phyloP scores from a whole-genome alignment of 2,888 invertebrate genomes.

The Drosophila picticornis region DNA sequence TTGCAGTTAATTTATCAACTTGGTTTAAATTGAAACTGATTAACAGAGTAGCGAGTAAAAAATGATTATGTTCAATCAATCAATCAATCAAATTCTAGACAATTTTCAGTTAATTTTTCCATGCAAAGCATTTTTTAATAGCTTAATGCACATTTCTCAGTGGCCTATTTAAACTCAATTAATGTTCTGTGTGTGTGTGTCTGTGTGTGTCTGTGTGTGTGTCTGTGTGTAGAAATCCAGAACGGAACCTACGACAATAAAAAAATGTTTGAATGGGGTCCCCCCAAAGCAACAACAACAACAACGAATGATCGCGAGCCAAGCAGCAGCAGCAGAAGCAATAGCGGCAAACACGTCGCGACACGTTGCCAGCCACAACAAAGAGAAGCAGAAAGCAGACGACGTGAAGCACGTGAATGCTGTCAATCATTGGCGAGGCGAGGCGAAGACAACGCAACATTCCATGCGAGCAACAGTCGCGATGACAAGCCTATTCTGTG shows the following conservation, averaged over 20 bases:
- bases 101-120: background rate
- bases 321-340: background rate
- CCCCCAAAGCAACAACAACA: slow-evolving; percentile 11
- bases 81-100: background rate
- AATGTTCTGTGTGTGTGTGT: background rate
- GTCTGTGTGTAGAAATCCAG: slow-evolving; percentile 5
- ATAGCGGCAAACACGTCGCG: slow-evolving; percentile 9
- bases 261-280: slow-evolving; percentile 44
- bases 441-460: slow-evolving; percentile 45
- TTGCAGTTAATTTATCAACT: background rate
- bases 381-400: slow-evolving; percentile 30
- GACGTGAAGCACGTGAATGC: slow-evolving; percentile 80
- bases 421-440: slow-evolving; percentile 69
- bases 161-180: slow-evolving; percentile 17
- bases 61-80: background rate
- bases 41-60: background rate
- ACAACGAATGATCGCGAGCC: slow-evolving; percentile 9
- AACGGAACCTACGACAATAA: slow-evolving; percentile 62
- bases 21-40: background rate
- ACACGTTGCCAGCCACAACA: slow-evolving; percentile 6
- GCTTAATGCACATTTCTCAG: background rate
- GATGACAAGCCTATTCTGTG: slow-evolving; percentile 50
- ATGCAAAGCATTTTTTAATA: background rate
- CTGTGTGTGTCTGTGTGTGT: background rate
- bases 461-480: slow-evolving; percentile 55